Base-by-base conservation (phyloP, 1,140 invertebrate species). In the Pantala flavescens region DNA sequence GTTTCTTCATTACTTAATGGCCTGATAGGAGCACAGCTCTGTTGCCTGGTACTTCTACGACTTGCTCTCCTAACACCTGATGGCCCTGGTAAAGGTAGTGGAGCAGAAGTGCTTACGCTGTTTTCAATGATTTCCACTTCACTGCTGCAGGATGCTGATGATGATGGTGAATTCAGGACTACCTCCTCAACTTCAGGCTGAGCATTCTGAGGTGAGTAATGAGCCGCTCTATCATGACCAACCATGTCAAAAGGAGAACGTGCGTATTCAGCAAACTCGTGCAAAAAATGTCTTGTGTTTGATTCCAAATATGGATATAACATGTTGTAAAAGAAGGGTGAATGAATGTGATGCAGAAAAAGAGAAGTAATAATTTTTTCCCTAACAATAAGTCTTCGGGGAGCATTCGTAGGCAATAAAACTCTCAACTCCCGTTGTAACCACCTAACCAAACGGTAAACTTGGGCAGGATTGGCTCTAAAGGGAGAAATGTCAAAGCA, bases 211-310 rank as follows among this genome's bases (percentile, higher is more conserved):
- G 49, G 49, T 21, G 12, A 63, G 71, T 72, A 72, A 16, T 3
- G 5, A 19, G 28, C 71, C 23, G 23, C 23, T 23, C 71, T 24
- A 23, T 72, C 71, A 79, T 85, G 87, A 2, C 90, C 90, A 71
- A 89, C 84, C 86, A 97, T 89, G 79, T 95, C 93, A 81, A 90
- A 93, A 0, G 93, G 91, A 11, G 92, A 93, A 28, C 88, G 87
- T 55, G 95, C 93, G 85, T 93, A 98, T 81, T 88, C 89, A 76
- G 90, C 90, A 75, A 98, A 87, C 81, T 98, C 96, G 79, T 97
- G 94, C 49, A 94, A 86, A 82, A 98, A 98, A 81, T 96, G 93
- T 75, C 88, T 86, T 0, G 90, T 90, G 75, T 87, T 85, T 19
- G 82, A 81, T 19, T 86, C 86, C 43, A 91, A 84, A 79, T 87